Evolutionary conservation across 1,140 invertebrate species (phyloP).

Genomic region (Trichonephila clavipes): DNA sequence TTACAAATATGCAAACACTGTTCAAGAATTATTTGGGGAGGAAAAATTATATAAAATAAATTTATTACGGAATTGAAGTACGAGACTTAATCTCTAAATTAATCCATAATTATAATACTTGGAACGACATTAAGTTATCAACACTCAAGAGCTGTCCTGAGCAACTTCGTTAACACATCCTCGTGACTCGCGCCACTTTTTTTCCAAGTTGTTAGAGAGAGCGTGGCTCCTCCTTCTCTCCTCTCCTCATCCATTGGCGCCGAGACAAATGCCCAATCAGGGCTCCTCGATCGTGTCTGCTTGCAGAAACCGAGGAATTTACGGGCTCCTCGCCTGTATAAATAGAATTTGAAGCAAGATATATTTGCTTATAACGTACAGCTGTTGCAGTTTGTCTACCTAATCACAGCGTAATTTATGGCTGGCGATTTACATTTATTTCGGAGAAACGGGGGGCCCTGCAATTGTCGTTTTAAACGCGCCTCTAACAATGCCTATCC

Average conservation of each 20-base stretch:
- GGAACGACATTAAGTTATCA: no score
- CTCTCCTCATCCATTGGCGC: constrained; percentile 44
- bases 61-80: no score
- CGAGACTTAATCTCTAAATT: no score
- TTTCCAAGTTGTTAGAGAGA: not conserved
- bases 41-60: no score
- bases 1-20: no score
- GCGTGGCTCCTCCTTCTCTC: constrained; percentile 59
- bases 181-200: constrained; percentile 33
- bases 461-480: constrained; percentile 77
- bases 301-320: constrained; percentile 67
- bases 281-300: constrained; percentile 66
- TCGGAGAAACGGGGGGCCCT: constrained; percentile 66
- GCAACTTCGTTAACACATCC: no score
- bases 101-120: no score
- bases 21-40: no score
- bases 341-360: constrained; percentile 77
- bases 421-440: constrained; percentile 77
- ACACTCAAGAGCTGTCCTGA: no score
- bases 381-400: constrained; percentile 77
- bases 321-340: constrained; percentile 72
- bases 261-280: constrained; percentile 77
- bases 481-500: constrained; percentile 75
- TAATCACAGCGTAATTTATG: constrained; percentile 77
- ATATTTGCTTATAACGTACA: constrained; percentile 77